Conservation (phyloP, 1,140 invertebrate genomes). For the Pseudachorutes palmiensis region DNA sequence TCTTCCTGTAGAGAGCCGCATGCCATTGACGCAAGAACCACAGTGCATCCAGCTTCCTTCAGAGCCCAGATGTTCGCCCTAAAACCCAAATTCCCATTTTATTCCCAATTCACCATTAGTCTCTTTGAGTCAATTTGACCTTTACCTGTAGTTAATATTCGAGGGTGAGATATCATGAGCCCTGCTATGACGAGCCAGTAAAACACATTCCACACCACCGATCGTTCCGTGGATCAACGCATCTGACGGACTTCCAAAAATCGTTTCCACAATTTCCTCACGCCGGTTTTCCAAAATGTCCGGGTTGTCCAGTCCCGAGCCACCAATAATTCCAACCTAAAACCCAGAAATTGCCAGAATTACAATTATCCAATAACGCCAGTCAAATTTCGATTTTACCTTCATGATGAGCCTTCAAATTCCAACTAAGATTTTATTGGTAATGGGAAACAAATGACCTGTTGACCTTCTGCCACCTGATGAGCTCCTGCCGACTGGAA, state of each 20-base stretch:
- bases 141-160: conserved; percentile 71
- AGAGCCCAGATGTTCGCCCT: conserved; percentile 93
- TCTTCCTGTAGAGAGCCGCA: conserved; percentile 85
- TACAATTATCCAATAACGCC: too few relatives aligned
- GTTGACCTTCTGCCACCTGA: too few relatives aligned
- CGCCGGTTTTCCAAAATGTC: conserved; percentile 63
- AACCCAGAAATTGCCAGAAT: too few relatives aligned
- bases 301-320: conserved; percentile 81
- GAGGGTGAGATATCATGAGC: conserved; percentile 72
- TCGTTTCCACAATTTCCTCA: conserved; percentile 60
- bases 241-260: conserved; percentile 80
- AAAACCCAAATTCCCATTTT: neutral
- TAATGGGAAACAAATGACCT: too few relatives aligned
- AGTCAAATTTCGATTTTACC: too few relatives aligned
- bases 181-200: conserved; percentile 82
- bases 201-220: conserved; percentile 63
- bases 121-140: neutral
- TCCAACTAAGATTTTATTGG: too few relatives aligned
- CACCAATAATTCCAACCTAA: conserved; percentile 91
- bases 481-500: too few relatives aligned
- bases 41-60: conserved; percentile 76
- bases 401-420: too few relatives aligned
- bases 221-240: conserved; percentile 68
- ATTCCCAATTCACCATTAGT: neutral
- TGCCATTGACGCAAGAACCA: conserved; percentile 82